phyloP scores from a whole-genome alignment of 1,140 invertebrate species.

The Euura lappo region DNA sequence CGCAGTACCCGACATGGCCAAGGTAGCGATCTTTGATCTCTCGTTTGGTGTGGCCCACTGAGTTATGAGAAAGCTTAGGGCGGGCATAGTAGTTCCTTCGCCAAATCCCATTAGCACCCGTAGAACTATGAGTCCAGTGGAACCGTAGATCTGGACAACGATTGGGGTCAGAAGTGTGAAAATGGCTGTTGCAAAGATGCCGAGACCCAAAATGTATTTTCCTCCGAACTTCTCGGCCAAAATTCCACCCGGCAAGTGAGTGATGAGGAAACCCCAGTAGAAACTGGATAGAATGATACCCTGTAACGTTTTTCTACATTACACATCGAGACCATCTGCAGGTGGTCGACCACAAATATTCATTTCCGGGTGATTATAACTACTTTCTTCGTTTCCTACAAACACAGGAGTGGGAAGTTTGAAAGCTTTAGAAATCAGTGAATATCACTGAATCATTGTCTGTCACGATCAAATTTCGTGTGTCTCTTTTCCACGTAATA shows the following conservation, averaged over 20 bases:
- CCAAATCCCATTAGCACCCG: slow-evolving; percentile 71
- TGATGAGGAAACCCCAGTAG: slow-evolving; percentile 38
- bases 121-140: slow-evolving; percentile 28
- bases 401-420: slow-evolving; percentile 17
- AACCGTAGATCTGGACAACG: neutral
- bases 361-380: slow-evolving; percentile 54
- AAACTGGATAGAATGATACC: no score
- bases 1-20: slow-evolving; percentile 41
- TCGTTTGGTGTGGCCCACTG: no score
- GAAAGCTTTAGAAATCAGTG: no score
- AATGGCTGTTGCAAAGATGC: slow-evolving; percentile 56
- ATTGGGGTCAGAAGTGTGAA: slow-evolving; percentile 42
- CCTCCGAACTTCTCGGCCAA: slow-evolving; percentile 62
- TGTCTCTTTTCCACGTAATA: neutral
- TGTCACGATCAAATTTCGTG: neutral
- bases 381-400: slow-evolving; percentile 34
- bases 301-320: slow-evolving; percentile 42
- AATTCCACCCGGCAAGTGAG: slow-evolving; percentile 55
- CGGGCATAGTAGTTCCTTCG: slow-evolving; percentile 55
- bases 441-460: no score
- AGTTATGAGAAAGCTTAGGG: slow-evolving; percentile 20
- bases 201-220: slow-evolving; percentile 60
- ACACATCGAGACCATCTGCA: no score
- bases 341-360: slow-evolving; percentile 39
- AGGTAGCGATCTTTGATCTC: no score